Evolutionary conservation across 2,888 invertebrate genomes (phyloP).

Genomic region (Apoderus coryli): DNA sequence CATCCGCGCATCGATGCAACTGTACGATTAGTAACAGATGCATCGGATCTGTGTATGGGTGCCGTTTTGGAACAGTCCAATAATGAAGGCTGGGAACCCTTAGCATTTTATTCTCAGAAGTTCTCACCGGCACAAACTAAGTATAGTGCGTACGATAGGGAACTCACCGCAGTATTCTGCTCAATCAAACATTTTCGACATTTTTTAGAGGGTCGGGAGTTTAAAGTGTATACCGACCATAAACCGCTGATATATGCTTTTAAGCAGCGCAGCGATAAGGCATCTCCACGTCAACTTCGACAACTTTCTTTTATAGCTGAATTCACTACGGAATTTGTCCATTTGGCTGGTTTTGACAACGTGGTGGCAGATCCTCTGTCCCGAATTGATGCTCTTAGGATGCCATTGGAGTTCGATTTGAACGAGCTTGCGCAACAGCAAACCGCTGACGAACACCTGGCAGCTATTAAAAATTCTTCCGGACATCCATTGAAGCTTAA

Average conservation of each 20-base stretch:
- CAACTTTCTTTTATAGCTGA: constrained; percentile 8
- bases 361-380: constrained; percentile 7
- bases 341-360: constrained; percentile 5
- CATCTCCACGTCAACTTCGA: constrained; percentile 7
- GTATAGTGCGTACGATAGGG: constrained; percentile 7
- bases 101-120: constrained; percentile 3
- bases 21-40: constrained; percentile 4
- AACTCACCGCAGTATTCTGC: constrained; percentile 5
- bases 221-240: constrained; percentile 5
- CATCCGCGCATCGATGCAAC: constrained; percentile 5
- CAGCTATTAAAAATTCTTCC: constrained; percentile 1
- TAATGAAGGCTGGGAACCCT: no score
- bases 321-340: constrained; percentile 10
- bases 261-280: constrained; percentile 8
- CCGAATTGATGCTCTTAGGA: constrained; percentile 8
- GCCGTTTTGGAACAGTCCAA: no score
- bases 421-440: constrained; percentile 8
- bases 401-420: constrained; percentile 6
- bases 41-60: constrained; percentile 6
- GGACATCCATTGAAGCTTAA: constrained; percentile 7
- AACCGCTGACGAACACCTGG: constrained; percentile 6
- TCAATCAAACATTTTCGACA: constrained; percentile 7
- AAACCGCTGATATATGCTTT: constrained; percentile 6
- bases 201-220: constrained; percentile 7
- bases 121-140: constrained; percentile 2